Conservation (phyloP, 2,888 invertebrate species). For the Tetrapedia diversipes region DNA sequence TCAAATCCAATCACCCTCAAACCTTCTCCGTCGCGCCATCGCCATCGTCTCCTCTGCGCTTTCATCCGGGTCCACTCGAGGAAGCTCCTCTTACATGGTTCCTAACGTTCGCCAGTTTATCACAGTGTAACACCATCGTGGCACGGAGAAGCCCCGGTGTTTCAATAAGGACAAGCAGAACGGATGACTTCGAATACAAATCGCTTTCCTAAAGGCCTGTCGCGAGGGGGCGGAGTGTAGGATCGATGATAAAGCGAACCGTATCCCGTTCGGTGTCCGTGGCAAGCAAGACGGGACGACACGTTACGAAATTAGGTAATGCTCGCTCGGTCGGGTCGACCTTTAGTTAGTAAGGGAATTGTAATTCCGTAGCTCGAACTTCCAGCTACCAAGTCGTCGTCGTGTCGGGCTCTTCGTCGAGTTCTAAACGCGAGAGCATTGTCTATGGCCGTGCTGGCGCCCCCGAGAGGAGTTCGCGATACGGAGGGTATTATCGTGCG, state of each 20-base stretch:
- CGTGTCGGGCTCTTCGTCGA: too few relatives aligned
- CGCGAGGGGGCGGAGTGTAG: too few relatives aligned
- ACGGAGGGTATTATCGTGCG: slow-evolving; percentile 60
- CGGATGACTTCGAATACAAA: neutral
- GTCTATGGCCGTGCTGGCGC: neutral
- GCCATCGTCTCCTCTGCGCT: too few relatives aligned
- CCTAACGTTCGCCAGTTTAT: neutral
- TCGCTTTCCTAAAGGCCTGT: neutral
- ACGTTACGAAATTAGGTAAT: slow-evolving; percentile 18
- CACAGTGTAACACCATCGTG: neutral
- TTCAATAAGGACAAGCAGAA: neutral
- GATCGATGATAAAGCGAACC: neutral
- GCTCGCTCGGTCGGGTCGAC: slow-evolving; percentile 14
- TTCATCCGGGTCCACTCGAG: too few relatives aligned
- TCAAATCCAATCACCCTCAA: too few relatives aligned
- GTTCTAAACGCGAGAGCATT: slow-evolving; percentile 7
- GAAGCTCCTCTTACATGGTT: neutral
- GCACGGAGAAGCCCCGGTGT: too few relatives aligned
- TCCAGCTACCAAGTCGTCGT: slow-evolving; percentile 33
- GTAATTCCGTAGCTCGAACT: slow-evolving; percentile 55
- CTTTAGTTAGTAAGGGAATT: slow-evolving; percentile 38
- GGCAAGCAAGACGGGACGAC: neutral
- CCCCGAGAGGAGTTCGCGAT: slow-evolving; percentile 41
- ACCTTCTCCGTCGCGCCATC: neutral
- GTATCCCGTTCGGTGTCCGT: neutral